These are phyloP conservation scores for Trachurus trachurus DNA, from an alignment of 2,797 vertebrate species.

Conservation along the genomic window DNA sequence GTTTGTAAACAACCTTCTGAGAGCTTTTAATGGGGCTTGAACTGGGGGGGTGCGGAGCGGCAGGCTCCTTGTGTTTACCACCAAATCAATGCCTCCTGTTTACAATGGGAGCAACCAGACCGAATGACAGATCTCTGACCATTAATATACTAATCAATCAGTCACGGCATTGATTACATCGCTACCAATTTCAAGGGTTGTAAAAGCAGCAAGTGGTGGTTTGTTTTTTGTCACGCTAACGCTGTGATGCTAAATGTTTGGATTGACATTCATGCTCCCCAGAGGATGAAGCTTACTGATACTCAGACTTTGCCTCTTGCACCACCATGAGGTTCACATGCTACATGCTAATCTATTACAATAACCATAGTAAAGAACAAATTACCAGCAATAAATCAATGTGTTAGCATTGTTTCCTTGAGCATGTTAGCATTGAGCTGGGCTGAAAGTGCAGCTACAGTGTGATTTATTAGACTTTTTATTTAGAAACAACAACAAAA, in stretches of 20 bases:
- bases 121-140: constrained; percentile 25
- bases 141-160: constrained; percentile 15
- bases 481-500: no score
- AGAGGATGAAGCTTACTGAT: neutral
- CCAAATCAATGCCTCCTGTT: constrained; percentile 44
- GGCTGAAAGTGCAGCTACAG: no score
- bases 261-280: neutral
- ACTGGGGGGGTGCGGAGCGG: neutral
- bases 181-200: neutral
- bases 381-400: no score
- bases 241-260: no score
- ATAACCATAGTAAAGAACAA: no score
- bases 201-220: neutral
- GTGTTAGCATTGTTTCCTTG: no score
- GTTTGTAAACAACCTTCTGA: constrained; percentile 42
- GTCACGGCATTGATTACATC: constrained; percentile 7
- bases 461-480: no score
- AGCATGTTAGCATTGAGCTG: no score
- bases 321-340: no score
- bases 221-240: neutral
- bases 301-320: no score
- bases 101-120: neutral
- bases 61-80: constrained; percentile 10
- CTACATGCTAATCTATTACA: no score
- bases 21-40: constrained; percentile 27